Conservation (phyloP, 1,140 invertebrate genomes). For the Subanguina moxae region DNA sequence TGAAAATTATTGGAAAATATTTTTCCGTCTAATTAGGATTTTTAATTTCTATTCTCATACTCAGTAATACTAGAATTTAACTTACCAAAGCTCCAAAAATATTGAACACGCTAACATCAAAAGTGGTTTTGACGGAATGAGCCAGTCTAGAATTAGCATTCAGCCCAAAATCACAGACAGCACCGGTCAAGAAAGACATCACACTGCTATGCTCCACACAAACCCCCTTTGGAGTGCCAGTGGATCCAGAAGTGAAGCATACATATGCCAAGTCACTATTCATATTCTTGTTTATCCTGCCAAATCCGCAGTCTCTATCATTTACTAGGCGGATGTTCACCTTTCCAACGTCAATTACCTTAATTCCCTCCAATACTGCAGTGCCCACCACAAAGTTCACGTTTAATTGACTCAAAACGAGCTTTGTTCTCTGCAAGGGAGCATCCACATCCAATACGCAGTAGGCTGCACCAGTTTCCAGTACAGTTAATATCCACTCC, state of each 20-base stretch:
- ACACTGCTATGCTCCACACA: constrained; percentile 22
- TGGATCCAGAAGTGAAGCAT: constrained; percentile 50
- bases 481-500: constrained; percentile 2
- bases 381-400: not conserved
- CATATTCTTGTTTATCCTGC: not conserved
- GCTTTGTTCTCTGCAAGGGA: not conserved
- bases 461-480: constrained; percentile 5
- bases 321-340: not conserved
- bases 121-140: constrained; percentile 46
- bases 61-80: too few species aligned
- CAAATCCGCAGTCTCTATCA: not conserved
- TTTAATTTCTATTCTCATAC: too few species aligned
- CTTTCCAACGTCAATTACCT: not conserved
- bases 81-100: constrained; percentile 35
- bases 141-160: constrained; percentile 18
- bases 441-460: not conserved
- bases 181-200: constrained; percentile 12
- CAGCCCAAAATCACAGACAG: constrained; percentile 11
- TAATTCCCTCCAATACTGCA: not conserved
- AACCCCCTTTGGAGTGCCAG: constrained; percentile 48
- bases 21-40: too few species aligned
- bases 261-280: constrained; percentile 35
- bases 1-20: too few species aligned
- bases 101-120: constrained; percentile 50
- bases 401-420: not conserved